phyloP scores from a whole-genome alignment of 2,113 vertebrate genomes.

The Vombatus ursinus region DNA sequence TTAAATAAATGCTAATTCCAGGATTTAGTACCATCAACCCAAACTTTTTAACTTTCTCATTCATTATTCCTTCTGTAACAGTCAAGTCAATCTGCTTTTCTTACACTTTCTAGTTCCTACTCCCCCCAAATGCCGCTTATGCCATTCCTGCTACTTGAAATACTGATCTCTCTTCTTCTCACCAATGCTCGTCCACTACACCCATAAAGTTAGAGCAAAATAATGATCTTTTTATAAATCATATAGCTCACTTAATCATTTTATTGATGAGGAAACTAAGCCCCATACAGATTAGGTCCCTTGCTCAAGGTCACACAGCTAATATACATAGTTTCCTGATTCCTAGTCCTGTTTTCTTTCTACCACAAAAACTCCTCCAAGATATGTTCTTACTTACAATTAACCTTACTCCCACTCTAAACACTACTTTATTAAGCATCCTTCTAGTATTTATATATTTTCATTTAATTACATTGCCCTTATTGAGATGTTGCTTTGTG shows the following conservation, averaged over 20 bases:
- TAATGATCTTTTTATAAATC: not conserved
- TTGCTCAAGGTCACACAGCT: not conserved
- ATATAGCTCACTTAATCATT: not conserved
- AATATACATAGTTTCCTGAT: not conserved
- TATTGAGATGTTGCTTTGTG: not conserved
- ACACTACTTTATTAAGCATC: constrained; percentile 10
- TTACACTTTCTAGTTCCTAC: not conserved
- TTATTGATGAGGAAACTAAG: not conserved
- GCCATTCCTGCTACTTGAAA: not conserved
- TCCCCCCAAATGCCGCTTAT: not conserved
- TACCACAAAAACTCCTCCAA: not conserved
- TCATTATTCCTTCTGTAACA: not conserved
- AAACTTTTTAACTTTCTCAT: not conserved
- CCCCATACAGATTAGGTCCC: not conserved
- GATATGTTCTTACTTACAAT: constrained; percentile 4
- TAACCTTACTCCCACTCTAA: constrained; percentile 2
- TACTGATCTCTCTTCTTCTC: no score
- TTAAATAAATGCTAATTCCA: not conserved
- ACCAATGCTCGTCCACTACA: not conserved
- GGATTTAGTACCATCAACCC: not conserved
- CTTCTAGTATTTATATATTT: constrained; percentile 9
- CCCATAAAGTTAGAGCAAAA: not conserved
- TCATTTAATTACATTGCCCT: not conserved
- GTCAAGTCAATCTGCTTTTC: not conserved
- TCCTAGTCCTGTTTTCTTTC: not conserved